Base-by-base conservation (phyloP, 1,140 invertebrate species). In the Riptortus pedestris region DNA sequence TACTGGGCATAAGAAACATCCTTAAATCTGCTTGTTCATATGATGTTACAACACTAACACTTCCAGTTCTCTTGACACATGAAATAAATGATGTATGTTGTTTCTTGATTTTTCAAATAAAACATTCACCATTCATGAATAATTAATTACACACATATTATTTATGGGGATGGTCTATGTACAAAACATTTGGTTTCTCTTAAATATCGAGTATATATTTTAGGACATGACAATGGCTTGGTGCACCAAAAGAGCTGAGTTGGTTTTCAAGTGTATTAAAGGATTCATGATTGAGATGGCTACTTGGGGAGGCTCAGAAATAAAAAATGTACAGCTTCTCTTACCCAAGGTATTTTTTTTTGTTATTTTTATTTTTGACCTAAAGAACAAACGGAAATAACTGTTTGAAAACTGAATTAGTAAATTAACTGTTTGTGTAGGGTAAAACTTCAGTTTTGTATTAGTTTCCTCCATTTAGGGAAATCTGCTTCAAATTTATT, bases 211-310 rank as follows among this genome's bases (percentile, higher is more conserved):
- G 61, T 67, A 60, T 67, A 65, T 69, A 65, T 77, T 76, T 58
- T 70, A 89, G 88, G 91, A 94, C 71, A 97, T 97, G 92, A 98
- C 93, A 2, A 87, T 94, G 43, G 84, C 85, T 20, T 98, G 95
- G 95, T 98, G 95, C 75, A 83, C 91, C 68, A 90, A 93, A 72
- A 76, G 96, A 69, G 95, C 95, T 0, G 96, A 99, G 76, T 77
- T 99, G 64, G 87, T 98, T 64, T 93, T 96, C 71, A 99, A 99
- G 77, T 99, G 96, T 79, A 88, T 97, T 20, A 99, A 99, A 81
- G 96, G 96, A 0, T 99, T 98, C 74, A 95, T 98, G 91, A 96
- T 99, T 74, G 96, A 98, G 79, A 94, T 94, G 82, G 86, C 91
- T 5, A 91, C 88, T 1, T 90, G 85, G 85, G 91, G 91, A 65